Conservation (phyloP, 2,888 invertebrate genomes). For the Eustalomyia histrio region DNA sequence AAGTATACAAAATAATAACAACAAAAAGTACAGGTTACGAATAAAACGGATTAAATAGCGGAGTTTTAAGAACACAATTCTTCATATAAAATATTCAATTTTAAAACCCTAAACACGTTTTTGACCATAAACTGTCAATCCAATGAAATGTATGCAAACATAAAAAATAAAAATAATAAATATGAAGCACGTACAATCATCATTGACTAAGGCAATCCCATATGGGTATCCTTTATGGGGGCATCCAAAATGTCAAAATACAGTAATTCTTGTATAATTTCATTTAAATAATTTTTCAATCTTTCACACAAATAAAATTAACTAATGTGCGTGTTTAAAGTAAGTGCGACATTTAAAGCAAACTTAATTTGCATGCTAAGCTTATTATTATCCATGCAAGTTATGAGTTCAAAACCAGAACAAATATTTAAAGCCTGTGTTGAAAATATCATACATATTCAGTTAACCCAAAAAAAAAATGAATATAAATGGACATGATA, state of each 20-base stretch:
- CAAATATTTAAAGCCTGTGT: slow-evolving; percentile 31
- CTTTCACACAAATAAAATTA: slow-evolving; percentile 5
- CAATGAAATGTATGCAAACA: slow-evolving; percentile 51
- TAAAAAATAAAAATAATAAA: slow-evolving; percentile 35
- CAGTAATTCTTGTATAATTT: slow-evolving; percentile 57
- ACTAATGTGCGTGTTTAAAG: slow-evolving; percentile 39
- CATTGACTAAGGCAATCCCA: neutral
- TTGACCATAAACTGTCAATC: slow-evolving; percentile 63
- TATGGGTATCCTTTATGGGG: slow-evolving; percentile 41
- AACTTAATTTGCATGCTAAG: slow-evolving; percentile 59
- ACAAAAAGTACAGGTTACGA: neutral
- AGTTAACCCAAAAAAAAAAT: slow-evolving; percentile 11
- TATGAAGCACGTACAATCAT: slow-evolving; percentile 41
- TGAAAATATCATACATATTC: neutral
- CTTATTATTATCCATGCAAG: slow-evolving; percentile 52
- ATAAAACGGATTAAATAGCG: neutral
- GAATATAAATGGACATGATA: slow-evolving; percentile 36
- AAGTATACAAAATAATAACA: slow-evolving; percentile 21
- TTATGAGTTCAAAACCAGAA: neutral
- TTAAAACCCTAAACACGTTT: slow-evolving; percentile 58
- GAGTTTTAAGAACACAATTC: neutral
- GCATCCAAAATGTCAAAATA: slow-evolving; percentile 58
- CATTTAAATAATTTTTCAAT: neutral
- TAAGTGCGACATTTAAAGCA: neutral
- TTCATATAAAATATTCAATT: slow-evolving; percentile 8